phyloP scores from a whole-genome alignment of 2,797 vertebrate genomes.

The Neosilurus mollespiculum region DNA sequence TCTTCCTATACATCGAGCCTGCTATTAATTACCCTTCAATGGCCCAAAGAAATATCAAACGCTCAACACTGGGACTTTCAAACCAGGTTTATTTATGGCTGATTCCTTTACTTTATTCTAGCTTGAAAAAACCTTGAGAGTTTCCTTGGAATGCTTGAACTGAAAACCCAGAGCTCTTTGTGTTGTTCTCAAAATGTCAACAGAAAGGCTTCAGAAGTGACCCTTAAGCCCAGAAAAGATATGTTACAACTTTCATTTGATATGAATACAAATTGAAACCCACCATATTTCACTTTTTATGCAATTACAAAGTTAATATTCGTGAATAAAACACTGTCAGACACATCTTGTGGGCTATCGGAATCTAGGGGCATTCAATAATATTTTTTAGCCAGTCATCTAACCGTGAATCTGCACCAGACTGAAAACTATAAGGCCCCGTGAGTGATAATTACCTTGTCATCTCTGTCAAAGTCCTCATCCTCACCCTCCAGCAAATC shows the following conservation, averaged over 20 bases:
- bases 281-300: not conserved
- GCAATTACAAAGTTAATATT: not conserved
- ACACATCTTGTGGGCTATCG: not conserved
- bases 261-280: not conserved
- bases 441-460: conserved; percentile 95
- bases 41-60: conserved; percentile 53
- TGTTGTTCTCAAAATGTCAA: conserved; percentile 46
- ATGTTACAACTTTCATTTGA: not conserved
- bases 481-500: conserved; percentile 97
- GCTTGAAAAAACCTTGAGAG: conserved; percentile 38
- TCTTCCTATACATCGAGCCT: conserved; percentile 41
- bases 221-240: conserved; percentile 1
- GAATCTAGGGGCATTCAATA: not conserved
- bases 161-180: conserved; percentile 14
- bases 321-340: conserved; percentile 13
- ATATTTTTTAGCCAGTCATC: conserved; percentile 20
- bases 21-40: conserved; percentile 50
- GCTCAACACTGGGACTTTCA: conserved; percentile 45
- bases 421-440: conserved; percentile 21
- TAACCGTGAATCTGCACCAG: conserved; percentile 15
- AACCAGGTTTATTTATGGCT: conserved; percentile 47
- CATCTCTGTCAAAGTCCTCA: conserved; percentile 98
- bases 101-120: conserved; percentile 42
- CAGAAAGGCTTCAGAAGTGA: conserved; percentile 49
- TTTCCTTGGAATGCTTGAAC: conserved; percentile 28